A percentile compares a stretch with the other conserved stretches of the same genome.
phyloP scores from a whole-genome alignment of 2,888 invertebrate genomes.

The Coremacera marginata region DNA sequence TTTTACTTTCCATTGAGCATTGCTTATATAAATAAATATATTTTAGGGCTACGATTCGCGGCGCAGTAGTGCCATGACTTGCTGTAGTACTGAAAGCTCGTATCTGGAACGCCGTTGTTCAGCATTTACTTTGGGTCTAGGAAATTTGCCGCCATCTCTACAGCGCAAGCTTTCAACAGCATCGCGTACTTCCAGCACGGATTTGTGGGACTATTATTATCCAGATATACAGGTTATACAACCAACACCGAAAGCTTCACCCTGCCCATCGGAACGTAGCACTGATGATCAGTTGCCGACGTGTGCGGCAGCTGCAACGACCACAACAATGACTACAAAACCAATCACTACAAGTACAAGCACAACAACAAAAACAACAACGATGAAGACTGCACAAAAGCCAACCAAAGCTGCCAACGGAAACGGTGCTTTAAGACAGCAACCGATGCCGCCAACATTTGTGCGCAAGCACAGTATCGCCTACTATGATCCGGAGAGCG shows the following conservation, averaged over 20 bases:
- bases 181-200: conserved; percentile 66
- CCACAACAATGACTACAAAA: conserved; percentile 41
- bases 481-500: conserved; percentile 65
- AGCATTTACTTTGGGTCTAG: conserved; percentile 81
- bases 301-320: conserved; percentile 41
- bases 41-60: conserved; percentile 70
- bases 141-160: conserved; percentile 71
- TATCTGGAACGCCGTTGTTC: conserved; percentile 86
- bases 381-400: conserved; percentile 40
- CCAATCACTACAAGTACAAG: conserved; percentile 43
- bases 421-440: conserved; percentile 31
- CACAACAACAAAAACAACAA: conserved; percentile 41
- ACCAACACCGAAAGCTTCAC: conserved; percentile 86
- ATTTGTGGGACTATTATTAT: conserved; percentile 73
- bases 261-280: conserved; percentile 77
- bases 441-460: conserved; percentile 52
- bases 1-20: conserved; percentile 18
- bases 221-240: conserved; percentile 80
- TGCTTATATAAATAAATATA: too few species aligned
- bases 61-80: conserved; percentile 84
- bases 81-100: conserved; percentile 87
- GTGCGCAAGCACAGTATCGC: conserved; percentile 67
- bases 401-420: conserved; percentile 37
- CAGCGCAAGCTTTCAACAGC: conserved; percentile 65
- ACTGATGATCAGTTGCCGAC: conserved; percentile 54